Conservation (phyloP, 2,797 vertebrate species). For the Cyclura pinguis region DNA sequence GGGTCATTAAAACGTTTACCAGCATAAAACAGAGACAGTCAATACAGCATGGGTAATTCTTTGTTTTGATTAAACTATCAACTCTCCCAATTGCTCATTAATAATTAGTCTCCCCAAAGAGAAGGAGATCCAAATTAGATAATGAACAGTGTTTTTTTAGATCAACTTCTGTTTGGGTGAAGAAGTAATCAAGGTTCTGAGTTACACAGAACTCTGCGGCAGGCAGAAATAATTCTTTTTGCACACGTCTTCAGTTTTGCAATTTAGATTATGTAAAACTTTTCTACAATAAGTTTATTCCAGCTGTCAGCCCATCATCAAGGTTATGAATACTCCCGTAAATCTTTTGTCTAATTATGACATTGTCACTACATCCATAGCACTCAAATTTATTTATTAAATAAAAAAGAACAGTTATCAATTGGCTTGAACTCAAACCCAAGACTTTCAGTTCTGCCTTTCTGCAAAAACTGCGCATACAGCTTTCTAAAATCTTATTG, state of each 20-base stretch:
- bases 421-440: neutral
- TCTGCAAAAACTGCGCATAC: neutral
- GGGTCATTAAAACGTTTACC: slow-evolving; percentile 24
- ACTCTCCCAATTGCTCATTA: neutral
- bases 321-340: neutral
- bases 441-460: neutral
- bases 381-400: neutral
- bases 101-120: slow-evolving; percentile 5
- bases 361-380: neutral
- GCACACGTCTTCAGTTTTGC: neutral
- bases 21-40: neutral
- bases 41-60: neutral
- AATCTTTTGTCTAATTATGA: neutral
- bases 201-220: neutral
- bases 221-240: slow-evolving; percentile 27
- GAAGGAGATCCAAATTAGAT: neutral
- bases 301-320: neutral
- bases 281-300: neutral
- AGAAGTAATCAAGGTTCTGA: neutral
- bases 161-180: neutral
- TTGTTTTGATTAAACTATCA: slow-evolving; percentile 8
- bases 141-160: neutral
- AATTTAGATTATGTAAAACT: neutral
- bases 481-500: neutral
- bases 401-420: neutral